phyloP scores from a whole-genome alignment of 1,140 invertebrate genomes.

The Pogonognathellus flavescens region DNA sequence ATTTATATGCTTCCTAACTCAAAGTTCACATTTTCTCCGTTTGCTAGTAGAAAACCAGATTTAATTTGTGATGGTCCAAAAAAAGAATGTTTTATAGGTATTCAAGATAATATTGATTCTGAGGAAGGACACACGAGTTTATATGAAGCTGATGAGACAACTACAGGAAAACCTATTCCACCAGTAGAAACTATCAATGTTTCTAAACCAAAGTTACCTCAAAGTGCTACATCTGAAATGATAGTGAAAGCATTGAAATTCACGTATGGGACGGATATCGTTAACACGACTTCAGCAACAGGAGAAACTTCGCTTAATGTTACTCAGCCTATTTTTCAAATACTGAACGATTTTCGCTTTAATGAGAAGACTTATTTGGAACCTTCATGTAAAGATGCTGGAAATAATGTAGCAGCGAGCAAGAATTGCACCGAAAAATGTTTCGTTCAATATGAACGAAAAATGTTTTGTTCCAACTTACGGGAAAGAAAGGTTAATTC shows the following conservation, averaged over 20 bases:
- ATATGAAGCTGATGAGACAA: not conserved
- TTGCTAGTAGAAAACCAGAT: slow-evolving; percentile 7
- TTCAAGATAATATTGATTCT: not conserved
- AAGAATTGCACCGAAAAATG: slow-evolving; percentile 50
- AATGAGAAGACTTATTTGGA: slow-evolving; percentile 22
- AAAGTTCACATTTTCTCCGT: slow-evolving; percentile 7
- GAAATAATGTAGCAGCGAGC: not conserved
- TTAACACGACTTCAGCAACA: not conserved
- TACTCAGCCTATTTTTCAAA: slow-evolving; percentile 4
- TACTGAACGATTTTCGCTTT: not conserved
- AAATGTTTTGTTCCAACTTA: slow-evolving; percentile 75
- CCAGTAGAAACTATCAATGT: not conserved
- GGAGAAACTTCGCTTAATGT: slow-evolving; percentile 10
- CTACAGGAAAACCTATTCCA: not conserved
- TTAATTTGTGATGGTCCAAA: slow-evolving; percentile 51
- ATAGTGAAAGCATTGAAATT: not conserved
- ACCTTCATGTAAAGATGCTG: not conserved
- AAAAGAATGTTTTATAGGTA: slow-evolving; percentile 29
- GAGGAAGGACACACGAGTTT: not conserved
- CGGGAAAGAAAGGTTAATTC: slow-evolving; percentile 70
- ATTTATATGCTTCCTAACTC: slow-evolving; percentile 27
- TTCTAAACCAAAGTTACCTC: not conserved
- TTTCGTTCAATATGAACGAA: slow-evolving; percentile 69
- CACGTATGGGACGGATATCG: not conserved
- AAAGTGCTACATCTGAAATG: not conserved